Conservation (phyloP, 1,140 invertebrate species). For the Galleria mellonella region DNA sequence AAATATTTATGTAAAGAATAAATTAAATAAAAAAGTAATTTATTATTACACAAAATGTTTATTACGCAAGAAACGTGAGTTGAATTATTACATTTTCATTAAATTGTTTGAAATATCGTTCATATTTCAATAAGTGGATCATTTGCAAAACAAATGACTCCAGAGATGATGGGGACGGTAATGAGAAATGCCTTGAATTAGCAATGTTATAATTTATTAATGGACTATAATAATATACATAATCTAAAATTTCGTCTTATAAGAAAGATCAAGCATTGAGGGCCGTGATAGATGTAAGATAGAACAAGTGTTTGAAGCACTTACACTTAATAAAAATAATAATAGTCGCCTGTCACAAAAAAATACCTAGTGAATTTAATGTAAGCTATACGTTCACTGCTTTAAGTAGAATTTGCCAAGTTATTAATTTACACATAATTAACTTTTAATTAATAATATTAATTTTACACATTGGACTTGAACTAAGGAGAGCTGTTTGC, state of each 20-base stretch:
- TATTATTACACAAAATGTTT: no score
- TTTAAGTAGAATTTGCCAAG: slow-evolving; percentile 4
- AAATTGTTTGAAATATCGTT: no score
- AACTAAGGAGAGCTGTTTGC: no score
- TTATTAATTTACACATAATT: neutral
- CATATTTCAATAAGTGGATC: no score
- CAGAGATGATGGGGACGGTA: neutral
- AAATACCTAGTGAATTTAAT: slow-evolving; percentile 11
- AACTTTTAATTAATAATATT: no score
- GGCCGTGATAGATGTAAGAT: slow-evolving; percentile 43
- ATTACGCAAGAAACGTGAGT: no score
- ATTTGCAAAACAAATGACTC: no score
- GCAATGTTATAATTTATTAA: slow-evolving; percentile 7
- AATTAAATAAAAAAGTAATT: no score
- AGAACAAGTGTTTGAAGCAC: slow-evolving; percentile 35
- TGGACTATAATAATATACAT: slow-evolving; percentile 5
- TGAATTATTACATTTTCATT: no score
- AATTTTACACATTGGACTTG: no score
- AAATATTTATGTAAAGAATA: no score
- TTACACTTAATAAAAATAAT: slow-evolving; percentile 18
- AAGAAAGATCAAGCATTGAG: slow-evolving; percentile 17
- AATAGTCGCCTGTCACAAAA: slow-evolving; percentile 27
- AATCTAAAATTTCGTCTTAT: slow-evolving; percentile 6
- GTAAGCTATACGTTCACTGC: neutral
- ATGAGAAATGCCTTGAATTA: slow-evolving; percentile 7